Evolutionary conservation across 2,797 vertebrate species (phyloP), one percentile per base, ranked within the genome.

Genomic region (Bufotes viridis): DNA sequence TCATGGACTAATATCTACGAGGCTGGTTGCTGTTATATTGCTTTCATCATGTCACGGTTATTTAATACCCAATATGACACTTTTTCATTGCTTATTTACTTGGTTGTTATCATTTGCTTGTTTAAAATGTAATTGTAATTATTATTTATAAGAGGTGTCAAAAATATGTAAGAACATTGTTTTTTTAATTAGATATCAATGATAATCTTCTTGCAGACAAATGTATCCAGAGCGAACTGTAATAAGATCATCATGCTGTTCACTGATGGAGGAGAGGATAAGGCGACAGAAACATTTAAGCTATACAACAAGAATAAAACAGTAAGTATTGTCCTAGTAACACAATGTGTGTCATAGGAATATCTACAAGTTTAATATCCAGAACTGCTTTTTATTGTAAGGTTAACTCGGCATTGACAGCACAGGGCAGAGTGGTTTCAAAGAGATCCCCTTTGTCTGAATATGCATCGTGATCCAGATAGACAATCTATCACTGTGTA

Each of bases 221-320:
- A 98, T 87, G 96, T 98, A 88, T 97, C 96, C 92, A 95, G 98
- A 95, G 98, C 98, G 85, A 98, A 99, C 94, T 99, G 98, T 95
- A 99, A 99, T 94, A 99, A 99, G 93, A 99, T 99, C 91, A 99
- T 99, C 89, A 99, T 99, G 98, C 92, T 99, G 91, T 99, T 99
- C 91, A 99, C 98, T 58, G 98, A 99, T 63, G 98, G 98, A 90
- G 98, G 98, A 91, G 98, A 99, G 93, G 98, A 99, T 93, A 94
- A 96, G 94, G 98, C 98, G 15, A 96, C 97, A 92, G 96, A 98
- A 92, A 98, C 99, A 93, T 96, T 99, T 91, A 92, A 96, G 88
- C 97, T 96, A 92, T 97, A 98, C 90, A 99, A 99, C 76, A 93
- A 95, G 82, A 96, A 98, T 90, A 99, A 97, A 93, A 97, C 98